Base-by-base conservation (phyloP, 2,888 invertebrate genomes). In the Mechanitis mazaeus region DNA sequence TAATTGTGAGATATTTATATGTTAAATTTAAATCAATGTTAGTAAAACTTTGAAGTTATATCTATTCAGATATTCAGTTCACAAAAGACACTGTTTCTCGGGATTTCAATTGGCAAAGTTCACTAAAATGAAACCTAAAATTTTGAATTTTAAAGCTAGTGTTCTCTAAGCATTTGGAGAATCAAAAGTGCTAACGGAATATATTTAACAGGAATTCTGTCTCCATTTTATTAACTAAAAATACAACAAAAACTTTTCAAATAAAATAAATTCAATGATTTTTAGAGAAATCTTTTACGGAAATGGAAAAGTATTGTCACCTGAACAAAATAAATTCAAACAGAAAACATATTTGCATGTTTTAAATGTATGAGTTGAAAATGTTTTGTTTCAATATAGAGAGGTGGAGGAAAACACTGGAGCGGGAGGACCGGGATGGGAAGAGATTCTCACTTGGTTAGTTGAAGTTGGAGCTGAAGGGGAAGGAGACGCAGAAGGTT, bases 381-480 rank as follows among this genome's bases (percentile, higher is more conserved):
- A 20, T 33, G 35, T 20, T 38, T n/a, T 54, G 6, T 33, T 9
- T 57, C 33, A 58, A 31, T 20, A 56, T 70, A 88, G 88, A 62
- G 83, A 84, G 28, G 67, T 76, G n/a, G 88, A 85, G 68, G 87
- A 86, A 62, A 79, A 68, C 55, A 77, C 78, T 54, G 84, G 88
- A 3, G 83, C 87, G 7, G 87, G 84, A 3, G 87, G 88, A 12
- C 84, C 88, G 1, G 88, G 86, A 0, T 89, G 94, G 71, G 94
- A 96, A 77, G 97, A 98, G 85, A 94, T 98, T 59, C 94, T 98
- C 78, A 95, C 96, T 33, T 98, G 97, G 97, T 88, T 97, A 69
- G 92, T 98, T 68, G 97, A 98, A 87, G 96, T 98, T 5, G 97
- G 94, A 76, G 96, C 93, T 5, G 96, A 94, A 66, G 93, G 94